Conservation (phyloP, 2,888 invertebrate species). For the Cataglyphis rosenhaueri region DNA sequence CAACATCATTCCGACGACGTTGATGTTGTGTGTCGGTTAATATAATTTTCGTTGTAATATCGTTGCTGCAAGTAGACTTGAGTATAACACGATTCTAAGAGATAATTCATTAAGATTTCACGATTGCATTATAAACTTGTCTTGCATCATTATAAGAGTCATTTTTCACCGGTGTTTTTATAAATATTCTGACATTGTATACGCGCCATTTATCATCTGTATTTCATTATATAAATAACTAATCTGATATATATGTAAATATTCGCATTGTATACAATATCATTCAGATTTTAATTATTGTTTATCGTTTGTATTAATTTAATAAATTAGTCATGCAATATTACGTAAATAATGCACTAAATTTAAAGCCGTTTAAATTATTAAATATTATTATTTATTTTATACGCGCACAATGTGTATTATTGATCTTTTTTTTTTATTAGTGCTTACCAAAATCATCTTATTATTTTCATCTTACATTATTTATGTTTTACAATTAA, state of each 20-base stretch:
- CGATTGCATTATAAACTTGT: constrained; percentile 17
- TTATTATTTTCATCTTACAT: not conserved
- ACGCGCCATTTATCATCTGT: not conserved
- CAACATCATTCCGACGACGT: not conserved
- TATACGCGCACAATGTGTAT: not conserved
- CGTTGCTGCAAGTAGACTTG: constrained; percentile 26
- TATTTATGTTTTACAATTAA: not conserved
- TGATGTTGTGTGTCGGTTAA: constrained; percentile 17
- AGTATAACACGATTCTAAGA: constrained; percentile 5
- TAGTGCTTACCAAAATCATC: constrained; percentile 3
- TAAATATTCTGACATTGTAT: constrained; percentile 7
- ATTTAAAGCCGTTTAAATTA: constrained; percentile 4
- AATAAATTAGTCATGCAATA: constrained; percentile 47
- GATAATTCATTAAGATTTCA: constrained; percentile 46
- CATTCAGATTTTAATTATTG: constrained; percentile 37
- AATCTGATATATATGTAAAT: not conserved
- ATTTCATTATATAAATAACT: not conserved
- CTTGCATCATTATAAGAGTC: not conserved
- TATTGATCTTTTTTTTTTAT: constrained; percentile 8
- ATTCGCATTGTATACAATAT: constrained; percentile 3
- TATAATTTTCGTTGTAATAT: constrained; percentile 36
- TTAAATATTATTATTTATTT: constrained; percentile 44
- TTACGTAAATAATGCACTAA: constrained; percentile 38
- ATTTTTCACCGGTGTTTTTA: constrained; percentile 4
- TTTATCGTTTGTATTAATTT: constrained; percentile 43